Evolutionary conservation across 2,113 vertebrate species (phyloP).

Genomic region (Bombycilla garrulus): DNA sequence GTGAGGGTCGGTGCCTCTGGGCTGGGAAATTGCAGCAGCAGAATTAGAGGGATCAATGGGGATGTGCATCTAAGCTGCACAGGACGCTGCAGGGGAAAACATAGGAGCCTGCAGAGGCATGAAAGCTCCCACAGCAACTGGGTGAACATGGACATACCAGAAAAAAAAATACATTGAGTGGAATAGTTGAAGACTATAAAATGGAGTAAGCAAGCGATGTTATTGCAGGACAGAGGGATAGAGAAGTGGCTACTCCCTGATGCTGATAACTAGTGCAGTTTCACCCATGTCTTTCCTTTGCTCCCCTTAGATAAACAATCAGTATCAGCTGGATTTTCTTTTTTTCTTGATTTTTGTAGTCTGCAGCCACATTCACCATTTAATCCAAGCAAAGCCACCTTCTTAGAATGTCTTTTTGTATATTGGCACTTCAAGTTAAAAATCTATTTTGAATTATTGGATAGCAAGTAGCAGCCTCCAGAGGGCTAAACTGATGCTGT

Average conservation of each 20-base stretch:
- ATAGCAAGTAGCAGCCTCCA: conserved; percentile 51
- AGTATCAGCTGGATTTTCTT: not conserved
- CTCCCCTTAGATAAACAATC: not conserved
- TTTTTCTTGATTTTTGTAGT: not conserved
- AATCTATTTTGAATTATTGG: conserved; percentile 45
- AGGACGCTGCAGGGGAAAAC: not conserved
- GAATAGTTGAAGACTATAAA: not conserved
- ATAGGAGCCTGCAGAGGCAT: not conserved
- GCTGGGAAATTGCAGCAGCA: no score
- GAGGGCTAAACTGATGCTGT: conserved; percentile 42
- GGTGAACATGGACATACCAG: not conserved
- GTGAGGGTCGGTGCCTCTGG: rapidly evolving
- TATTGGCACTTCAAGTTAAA: conserved; percentile 23
- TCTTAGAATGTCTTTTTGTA: conserved; percentile 23
- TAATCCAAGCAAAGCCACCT: not conserved
- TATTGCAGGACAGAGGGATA: not conserved
- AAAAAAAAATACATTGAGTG: not conserved
- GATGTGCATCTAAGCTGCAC: not conserved
- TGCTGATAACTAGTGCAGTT: not conserved
- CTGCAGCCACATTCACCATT: not conserved
- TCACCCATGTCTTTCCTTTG: not conserved
- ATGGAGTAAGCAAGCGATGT: not conserved
- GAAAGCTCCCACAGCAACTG: not conserved
- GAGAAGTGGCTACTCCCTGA: not conserved
- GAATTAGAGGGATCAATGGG: not conserved